Base-by-base conservation (phyloP, 2,113 vertebrate genomes). In the Actenoides lindsayi region DNA sequence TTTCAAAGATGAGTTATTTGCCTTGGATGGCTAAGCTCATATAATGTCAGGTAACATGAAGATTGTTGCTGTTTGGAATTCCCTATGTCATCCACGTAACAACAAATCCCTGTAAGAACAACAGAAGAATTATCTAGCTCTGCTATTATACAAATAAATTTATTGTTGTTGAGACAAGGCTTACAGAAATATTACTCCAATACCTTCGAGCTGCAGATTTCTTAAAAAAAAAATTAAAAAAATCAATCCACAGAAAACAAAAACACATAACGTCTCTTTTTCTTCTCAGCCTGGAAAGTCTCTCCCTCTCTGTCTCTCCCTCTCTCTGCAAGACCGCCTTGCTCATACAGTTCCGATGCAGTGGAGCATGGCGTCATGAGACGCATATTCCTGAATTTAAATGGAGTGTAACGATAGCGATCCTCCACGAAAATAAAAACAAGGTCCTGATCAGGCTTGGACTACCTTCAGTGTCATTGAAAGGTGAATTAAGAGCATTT, bases 311-410 rank as follows among this genome's bases (percentile, higher is more conserved):
- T 51, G 71, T 88, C 59, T 96, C 83, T 93, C 86, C 12, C 63
- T 93, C 41, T 90, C 77, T 90, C 90, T 78, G 80, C 90, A 90
- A 97, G 94, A 96, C 63, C 2, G 71, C 92, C 84, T 93, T 90
- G 63, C 82, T 83, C 75, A 59, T 96, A 94, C 95, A 97, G 92
- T 96, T 94, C 97, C 82, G 96, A 96, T 96, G 96, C 97, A 96
- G 96, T 65, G 86, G 94, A 95, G 95, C 96, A 97, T 93, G 97
- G 97, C 56, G 30, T 96, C 96, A 93, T 93, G 95, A 96, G 95
- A 83, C 87, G 88, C 90, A 96, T 97, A 96, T 96, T 97, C 97
- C 93, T 63, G 97, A 89, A 95, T 97, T 92, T 86, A 90, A 97
- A 96, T 94, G 83, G 88, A 95, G 90, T 87, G 81, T 50, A 93